phyloP scores from a whole-genome alignment of 2,888 invertebrate species.

The Tetanocera ferruginea region DNA sequence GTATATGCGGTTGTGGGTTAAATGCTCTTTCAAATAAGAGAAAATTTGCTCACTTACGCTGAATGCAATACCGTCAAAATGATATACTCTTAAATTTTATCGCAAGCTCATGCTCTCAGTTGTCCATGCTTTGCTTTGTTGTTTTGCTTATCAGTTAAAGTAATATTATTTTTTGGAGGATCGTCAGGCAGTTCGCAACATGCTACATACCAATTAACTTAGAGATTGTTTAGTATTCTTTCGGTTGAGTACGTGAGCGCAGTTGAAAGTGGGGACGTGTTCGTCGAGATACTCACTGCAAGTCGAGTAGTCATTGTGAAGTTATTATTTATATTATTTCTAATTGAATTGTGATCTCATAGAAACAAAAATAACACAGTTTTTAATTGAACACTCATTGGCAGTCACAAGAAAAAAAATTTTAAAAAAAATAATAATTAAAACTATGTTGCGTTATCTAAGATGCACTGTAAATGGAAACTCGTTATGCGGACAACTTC shows the following conservation, averaged over 20 bases:
- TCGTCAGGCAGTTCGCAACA: neutral
- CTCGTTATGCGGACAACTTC: slow-evolving; percentile 30
- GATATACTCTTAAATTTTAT: no score
- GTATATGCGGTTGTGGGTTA: no score
- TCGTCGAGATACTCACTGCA: neutral
- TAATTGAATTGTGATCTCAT: neutral
- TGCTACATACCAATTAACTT: neutral
- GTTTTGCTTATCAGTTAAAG: neutral
- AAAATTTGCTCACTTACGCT: no score
- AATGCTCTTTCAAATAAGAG: no score
- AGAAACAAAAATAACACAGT: neutral
- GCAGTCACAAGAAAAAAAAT: neutral
- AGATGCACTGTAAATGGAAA: neutral
- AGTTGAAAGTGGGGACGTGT: neutral
- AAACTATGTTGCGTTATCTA: slow-evolving; percentile 47
- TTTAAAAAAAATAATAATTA: slow-evolving; percentile 12
- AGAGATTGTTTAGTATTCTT: slow-evolving; percentile 25
- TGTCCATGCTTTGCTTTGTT: neutral
- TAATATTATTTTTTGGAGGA: neutral
- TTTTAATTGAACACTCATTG: neutral
- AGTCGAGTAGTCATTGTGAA: neutral
- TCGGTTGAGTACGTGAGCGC: slow-evolving; percentile 17
- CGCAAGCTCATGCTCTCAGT: neutral
- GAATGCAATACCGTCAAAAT: no score
- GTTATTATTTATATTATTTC: neutral